Conservation (phyloP, 2,113 vertebrate species). For the Vulpes vulpes region DNA sequence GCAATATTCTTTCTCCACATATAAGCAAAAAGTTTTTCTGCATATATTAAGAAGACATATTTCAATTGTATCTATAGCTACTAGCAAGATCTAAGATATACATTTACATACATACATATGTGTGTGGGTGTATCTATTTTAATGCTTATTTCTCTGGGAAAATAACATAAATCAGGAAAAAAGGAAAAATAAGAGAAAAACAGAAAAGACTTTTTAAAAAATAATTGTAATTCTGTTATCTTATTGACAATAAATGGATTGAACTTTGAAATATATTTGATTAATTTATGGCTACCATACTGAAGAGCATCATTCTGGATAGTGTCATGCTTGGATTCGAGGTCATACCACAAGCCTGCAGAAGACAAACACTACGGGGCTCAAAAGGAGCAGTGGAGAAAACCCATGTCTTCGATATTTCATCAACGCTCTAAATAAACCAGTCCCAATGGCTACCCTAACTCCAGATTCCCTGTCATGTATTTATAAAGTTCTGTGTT, state of each 20-base stretch:
- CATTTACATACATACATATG: background rate
- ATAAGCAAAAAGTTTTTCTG: background rate
- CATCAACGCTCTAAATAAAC: background rate
- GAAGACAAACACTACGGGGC: fast-evolving
- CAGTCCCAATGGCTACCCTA: fast-evolving
- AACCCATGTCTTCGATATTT: fast-evolving
- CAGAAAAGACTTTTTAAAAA: background rate
- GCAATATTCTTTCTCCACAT: background rate
- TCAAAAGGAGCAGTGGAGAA: background rate
- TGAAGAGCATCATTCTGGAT: too few relatives aligned
- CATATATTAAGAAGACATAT: background rate
- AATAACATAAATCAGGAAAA: background rate
- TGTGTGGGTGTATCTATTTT: background rate
- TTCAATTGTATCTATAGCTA: background rate
- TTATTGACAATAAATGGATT: background rate
- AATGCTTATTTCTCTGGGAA: background rate
- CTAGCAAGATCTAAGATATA: background rate
- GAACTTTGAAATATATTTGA: background rate
- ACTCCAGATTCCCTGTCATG: background rate
- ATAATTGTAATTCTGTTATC: background rate
- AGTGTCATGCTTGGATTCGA: background rate
- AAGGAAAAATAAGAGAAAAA: background rate
- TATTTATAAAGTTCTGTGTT: background rate
- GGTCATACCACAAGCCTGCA: background rate
- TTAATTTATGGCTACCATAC: background rate